Conservation (phyloP, 2,888 invertebrate species). For the Frankliniella intonsa region DNA sequence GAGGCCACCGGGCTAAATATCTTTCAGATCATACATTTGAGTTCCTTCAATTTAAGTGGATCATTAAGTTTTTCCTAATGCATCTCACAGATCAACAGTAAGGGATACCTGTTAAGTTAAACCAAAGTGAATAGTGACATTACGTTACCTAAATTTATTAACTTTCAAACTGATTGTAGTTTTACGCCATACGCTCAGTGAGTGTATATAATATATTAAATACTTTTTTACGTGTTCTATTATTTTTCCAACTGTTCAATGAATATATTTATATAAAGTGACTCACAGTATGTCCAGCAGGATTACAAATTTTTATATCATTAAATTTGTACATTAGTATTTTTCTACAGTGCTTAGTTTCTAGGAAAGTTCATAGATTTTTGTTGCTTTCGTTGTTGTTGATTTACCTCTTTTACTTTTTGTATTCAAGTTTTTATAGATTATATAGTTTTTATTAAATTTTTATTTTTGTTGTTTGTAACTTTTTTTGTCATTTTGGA, state of each 20-base stretch:
- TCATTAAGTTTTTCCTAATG: neutral
- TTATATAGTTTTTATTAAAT: conserved; percentile 26
- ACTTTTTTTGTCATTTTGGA: conserved; percentile 19
- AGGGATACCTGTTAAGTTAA: conserved; percentile 21
- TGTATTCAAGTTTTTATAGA: conserved; percentile 24
- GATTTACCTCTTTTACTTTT: conserved; percentile 23
- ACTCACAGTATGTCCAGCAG: conserved; percentile 26
- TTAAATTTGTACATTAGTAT: conserved; percentile 27
- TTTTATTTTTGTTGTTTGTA: conserved; percentile 25
- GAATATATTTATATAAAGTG: conserved; percentile 27
- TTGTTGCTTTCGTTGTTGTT: conserved; percentile 20
- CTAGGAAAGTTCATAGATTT: conserved; percentile 23
- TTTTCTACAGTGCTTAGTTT: conserved; percentile 27
- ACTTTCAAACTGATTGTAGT: conserved; percentile 24
- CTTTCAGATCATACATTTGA: conserved; percentile 11
- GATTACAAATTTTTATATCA: conserved; percentile 27
- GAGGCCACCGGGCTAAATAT: conserved; percentile 8
- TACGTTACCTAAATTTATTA: conserved; percentile 27
- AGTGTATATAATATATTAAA: conserved; percentile 24
- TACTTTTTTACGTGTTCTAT: conserved; percentile 27
- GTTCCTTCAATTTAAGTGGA: conserved; percentile 2
- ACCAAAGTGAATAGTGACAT: conserved; percentile 23
- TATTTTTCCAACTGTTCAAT: conserved; percentile 27
- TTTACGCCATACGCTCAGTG: conserved; percentile 17
- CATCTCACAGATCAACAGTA: conserved; percentile 13